These are phyloP conservation scores for Venustaconcha ellipsiformis DNA, from an alignment of 1,140 invertebrate genomes.

Conservation along the genomic window DNA sequence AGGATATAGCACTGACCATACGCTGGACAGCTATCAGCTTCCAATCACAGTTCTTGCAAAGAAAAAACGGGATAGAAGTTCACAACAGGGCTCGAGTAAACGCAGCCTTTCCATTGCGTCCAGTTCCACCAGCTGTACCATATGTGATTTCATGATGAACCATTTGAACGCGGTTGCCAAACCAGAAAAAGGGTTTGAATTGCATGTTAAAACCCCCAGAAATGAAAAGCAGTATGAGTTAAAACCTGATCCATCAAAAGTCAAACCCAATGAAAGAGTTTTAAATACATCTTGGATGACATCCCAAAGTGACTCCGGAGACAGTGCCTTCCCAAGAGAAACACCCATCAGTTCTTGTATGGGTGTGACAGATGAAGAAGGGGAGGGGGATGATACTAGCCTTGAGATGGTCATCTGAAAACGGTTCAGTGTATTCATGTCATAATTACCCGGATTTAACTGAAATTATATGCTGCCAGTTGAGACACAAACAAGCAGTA, in stretches of 20 bases:
- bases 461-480: too few relatives aligned
- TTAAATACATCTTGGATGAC: background rate
- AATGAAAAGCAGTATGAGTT: background rate
- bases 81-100: slow-evolving; percentile 1
- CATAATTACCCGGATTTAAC: too few relatives aligned
- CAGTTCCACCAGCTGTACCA: slow-evolving; percentile 42
- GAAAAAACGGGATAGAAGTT: slow-evolving; percentile 5
- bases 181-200: slow-evolving; percentile 4
- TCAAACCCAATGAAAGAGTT: background rate
- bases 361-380: slow-evolving; percentile 9
- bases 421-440: too few relatives aligned
- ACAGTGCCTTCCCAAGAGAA: slow-evolving; percentile 20
- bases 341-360: slow-evolving; percentile 15
- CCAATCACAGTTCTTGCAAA: slow-evolving; percentile 42
- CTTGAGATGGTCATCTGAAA: too few relatives aligned
- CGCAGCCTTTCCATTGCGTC: slow-evolving; percentile 22
- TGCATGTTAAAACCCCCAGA: background rate
- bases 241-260: background rate
- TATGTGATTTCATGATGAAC: slow-evolving; percentile 32
- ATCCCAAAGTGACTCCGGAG: slow-evolving; percentile 18
- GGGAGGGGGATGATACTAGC: slow-evolving; percentile 7
- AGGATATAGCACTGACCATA: slow-evolving; percentile 44
- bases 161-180: slow-evolving; percentile 11
- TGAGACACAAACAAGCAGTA: too few relatives aligned
- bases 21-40: slow-evolving; percentile 29